A percentile compares a stretch with the other conserved stretches of the same genome.
These are phyloP conservation scores for Corythornis vintsioides DNA, from an alignment of 2,113 vertebrate genomes.

Conservation along the genomic window DNA sequence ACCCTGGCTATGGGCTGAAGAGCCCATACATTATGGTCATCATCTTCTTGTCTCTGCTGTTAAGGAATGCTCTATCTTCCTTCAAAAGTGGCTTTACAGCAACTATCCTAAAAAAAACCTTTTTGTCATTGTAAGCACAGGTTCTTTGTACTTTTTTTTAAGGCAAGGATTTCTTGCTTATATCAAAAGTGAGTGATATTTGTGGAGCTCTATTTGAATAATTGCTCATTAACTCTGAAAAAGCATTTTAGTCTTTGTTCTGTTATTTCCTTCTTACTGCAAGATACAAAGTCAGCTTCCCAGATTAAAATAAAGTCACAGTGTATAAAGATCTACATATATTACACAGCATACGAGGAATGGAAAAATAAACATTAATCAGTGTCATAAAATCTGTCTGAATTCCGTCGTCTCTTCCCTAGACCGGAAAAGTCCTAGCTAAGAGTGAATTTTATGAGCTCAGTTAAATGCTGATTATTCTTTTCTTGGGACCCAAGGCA, in stretches of 20 bases:
- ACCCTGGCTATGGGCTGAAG: not conserved
- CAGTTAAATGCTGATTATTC: constrained; percentile 44
- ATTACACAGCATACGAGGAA: not conserved
- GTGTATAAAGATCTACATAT: not conserved
- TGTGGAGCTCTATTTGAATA: not conserved
- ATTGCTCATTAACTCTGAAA: not conserved
- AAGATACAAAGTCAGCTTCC: not conserved
- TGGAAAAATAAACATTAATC: not conserved
- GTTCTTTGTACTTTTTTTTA: not conserved
- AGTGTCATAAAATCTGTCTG: not conserved
- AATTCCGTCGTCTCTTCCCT: not conserved
- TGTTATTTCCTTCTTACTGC: not conserved
- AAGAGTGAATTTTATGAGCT: not conserved
- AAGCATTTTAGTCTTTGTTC: not conserved
- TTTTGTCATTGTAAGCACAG: not conserved
- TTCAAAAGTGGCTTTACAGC: not conserved
- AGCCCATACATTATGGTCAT: not conserved
- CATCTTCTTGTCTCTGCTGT: not conserved
- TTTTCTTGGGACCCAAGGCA: constrained; percentile 12
- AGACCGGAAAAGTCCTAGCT: not conserved
- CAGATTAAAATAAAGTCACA: not conserved
- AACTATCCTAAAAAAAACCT: not conserved
- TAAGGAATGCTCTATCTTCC: not conserved
- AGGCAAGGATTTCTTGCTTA: not conserved
- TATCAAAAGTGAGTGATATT: not conserved